A percentile compares a stretch with the other conserved stretches of the same genome.
Conservation (phyloP, 2,113 vertebrate species). For the Polypterus senegalus region DNA sequence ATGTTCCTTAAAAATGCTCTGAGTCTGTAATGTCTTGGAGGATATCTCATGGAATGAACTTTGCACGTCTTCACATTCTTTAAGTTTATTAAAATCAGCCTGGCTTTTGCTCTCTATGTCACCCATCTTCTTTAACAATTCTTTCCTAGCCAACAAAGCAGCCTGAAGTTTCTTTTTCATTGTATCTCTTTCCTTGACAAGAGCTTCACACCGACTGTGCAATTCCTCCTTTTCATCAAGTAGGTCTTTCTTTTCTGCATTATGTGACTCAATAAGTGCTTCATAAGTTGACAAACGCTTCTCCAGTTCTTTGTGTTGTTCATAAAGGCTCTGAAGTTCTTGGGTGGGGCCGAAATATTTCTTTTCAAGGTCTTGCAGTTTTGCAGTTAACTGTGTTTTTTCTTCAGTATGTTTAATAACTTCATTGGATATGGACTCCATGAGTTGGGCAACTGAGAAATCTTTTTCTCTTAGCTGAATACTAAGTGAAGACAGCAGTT, state of each 20-base stretch:
- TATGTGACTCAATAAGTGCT: conserved; percentile 26
- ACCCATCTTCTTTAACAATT: conserved; percentile 60
- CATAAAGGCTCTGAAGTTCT: conserved; percentile 29
- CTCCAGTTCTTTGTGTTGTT: conserved; percentile 41
- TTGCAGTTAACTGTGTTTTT: conserved; percentile 30
- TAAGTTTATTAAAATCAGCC: conserved; percentile 33
- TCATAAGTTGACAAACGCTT: conserved; percentile 26
- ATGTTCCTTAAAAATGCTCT: conserved; percentile 28
- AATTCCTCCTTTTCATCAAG: conserved; percentile 39
- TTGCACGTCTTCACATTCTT: conserved; percentile 30
- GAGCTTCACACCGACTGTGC: conserved; percentile 36
- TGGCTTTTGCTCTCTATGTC: conserved; percentile 45
- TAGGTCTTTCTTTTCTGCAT: conserved; percentile 34
- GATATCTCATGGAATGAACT: conserved; percentile 34
- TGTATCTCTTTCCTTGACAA: conserved; percentile 58
- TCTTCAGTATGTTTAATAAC: conserved; percentile 51
- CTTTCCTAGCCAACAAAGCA: conserved; percentile 57
- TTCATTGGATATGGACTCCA: conserved; percentile 58
- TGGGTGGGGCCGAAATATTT: conserved; percentile 20
- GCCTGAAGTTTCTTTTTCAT: conserved; percentile 72
- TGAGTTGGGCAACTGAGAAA: conserved; percentile 48
- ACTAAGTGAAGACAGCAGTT: conserved; percentile 53
- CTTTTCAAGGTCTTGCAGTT: conserved; percentile 41
- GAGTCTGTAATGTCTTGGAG: conserved; percentile 26
- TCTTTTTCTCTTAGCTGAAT: conserved; percentile 66